Conservation (phyloP, 2,888 invertebrate species). For the Autographa gamma region DNA sequence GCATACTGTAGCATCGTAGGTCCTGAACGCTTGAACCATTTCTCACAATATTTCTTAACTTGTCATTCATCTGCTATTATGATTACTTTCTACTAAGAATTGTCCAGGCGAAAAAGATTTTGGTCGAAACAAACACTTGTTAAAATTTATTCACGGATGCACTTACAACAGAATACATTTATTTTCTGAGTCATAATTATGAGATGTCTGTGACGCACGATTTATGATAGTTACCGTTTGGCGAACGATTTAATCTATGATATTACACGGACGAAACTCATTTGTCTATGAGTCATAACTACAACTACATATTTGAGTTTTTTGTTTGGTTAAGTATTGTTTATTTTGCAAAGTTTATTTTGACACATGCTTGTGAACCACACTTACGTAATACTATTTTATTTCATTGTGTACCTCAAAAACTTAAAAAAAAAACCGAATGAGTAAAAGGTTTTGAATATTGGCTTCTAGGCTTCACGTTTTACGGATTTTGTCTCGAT, state of each 20-base stretch:
- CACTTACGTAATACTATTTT: not conserved
- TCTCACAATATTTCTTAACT: no score
- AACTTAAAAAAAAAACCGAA: no score
- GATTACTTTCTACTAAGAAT: no score
- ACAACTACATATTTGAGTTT: conserved; percentile 1
- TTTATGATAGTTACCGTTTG: not conserved
- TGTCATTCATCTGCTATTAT: no score
- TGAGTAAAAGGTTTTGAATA: no score
- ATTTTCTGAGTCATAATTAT: not conserved
- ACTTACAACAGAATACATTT: not conserved
- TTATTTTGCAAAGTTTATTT: not conserved
- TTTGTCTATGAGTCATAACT: not conserved
- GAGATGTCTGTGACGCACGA: not conserved
- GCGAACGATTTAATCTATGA: not conserved
- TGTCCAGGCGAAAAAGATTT: no score
- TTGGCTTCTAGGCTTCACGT: no score
- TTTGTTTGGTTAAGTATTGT: not conserved
- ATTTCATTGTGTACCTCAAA: not conserved
- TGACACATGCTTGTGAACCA: not conserved
- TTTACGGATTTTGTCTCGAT: no score
- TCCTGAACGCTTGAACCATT: no score
- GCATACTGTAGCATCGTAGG: no score
- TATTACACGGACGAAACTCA: not conserved
- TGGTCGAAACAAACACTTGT: not conserved
- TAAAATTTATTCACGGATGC: not conserved